Percentiles rank a stretch among this genome's conserved stretches.
Evolutionary conservation across 2,888 invertebrate genomes (phyloP).

Genomic region (Stenichneumon culpator): DNA sequence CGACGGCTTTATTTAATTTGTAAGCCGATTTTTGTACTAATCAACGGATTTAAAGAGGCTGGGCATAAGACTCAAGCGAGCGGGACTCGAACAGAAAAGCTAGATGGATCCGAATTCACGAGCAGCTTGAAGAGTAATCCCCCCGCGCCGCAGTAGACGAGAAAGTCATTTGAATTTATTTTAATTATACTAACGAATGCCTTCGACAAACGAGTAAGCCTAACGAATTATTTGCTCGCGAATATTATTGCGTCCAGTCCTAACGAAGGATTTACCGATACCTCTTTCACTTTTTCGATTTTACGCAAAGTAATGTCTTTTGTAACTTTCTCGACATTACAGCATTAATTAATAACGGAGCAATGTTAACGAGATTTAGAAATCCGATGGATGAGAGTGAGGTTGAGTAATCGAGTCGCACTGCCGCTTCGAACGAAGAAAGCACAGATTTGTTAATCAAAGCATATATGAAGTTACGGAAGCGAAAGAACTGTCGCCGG

Average conservation of each 20-base stretch:
- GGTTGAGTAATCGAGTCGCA: conserved; percentile 61
- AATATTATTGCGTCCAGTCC: conserved; percentile 81
- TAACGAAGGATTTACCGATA: conserved; percentile 65
- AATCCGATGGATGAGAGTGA: background rate
- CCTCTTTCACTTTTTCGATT: conserved; percentile 39
- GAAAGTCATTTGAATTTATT: conserved; percentile 85
- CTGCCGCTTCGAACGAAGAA: conserved; percentile 70
- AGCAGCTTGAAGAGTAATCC: conserved; percentile 70
- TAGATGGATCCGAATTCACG: conserved; percentile 55
- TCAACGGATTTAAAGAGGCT: conserved; percentile 83
- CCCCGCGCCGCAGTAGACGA: conserved; percentile 73
- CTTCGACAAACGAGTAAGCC: conserved; percentile 75
- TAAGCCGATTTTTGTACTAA: conserved; percentile 85
- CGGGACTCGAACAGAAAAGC: conserved; percentile 61
- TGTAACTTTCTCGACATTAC: background rate
- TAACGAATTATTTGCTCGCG: conserved; percentile 84
- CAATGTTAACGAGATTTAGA: background rate
- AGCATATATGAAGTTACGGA: conserved; percentile 62
- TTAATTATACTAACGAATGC: conserved; percentile 85
- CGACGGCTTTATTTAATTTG: conserved; percentile 83
- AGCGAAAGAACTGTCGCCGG: conserved; percentile 37
- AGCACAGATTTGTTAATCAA: conserved; percentile 67
- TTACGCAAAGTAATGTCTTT: background rate
- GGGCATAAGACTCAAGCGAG: conserved; percentile 63
- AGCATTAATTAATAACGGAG: background rate